Conservation (phyloP, 2,888 invertebrate species). For the Ophonus ardosiacus region DNA sequence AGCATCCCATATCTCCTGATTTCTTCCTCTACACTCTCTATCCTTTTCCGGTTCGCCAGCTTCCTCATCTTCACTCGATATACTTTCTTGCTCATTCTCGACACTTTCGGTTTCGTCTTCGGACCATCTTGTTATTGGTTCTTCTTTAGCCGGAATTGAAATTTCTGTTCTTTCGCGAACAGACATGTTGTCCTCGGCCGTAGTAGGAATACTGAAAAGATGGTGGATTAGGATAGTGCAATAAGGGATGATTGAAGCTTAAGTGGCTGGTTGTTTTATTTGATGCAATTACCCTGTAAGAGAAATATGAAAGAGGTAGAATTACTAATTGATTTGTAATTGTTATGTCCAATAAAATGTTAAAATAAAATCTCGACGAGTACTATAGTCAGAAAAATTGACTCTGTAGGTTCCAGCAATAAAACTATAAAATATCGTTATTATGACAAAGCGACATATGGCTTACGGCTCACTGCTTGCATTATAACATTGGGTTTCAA, state of each 20-base stretch:
- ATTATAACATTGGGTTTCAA: too few relatives aligned
- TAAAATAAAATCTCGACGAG: too few relatives aligned
- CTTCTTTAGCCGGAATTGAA: not conserved
- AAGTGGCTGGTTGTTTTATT: slow-evolving; percentile 31
- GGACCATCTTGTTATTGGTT: slow-evolving; percentile 73
- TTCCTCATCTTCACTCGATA: slow-evolving; percentile 53
- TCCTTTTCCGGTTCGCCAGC: slow-evolving; percentile 49
- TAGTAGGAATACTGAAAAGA: not conserved
- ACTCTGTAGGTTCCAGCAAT: too few relatives aligned
- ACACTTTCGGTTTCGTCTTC: slow-evolving; percentile 77
- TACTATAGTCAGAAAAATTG: too few relatives aligned
- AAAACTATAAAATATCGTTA: too few relatives aligned
- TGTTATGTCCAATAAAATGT: not conserved
- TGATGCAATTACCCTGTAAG: slow-evolving; percentile 18
- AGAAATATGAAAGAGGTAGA: not conserved
- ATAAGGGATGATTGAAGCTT: slow-evolving; percentile 18
- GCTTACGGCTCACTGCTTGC: too few relatives aligned
- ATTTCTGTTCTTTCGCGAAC: slow-evolving; percentile 70
- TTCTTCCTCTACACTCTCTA: slow-evolving; percentile 66
- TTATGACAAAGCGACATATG: too few relatives aligned
- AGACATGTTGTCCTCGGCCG: slow-evolving; percentile 23
- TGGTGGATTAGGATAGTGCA: slow-evolving; percentile 4
- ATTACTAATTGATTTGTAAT: slow-evolving; percentile 11
- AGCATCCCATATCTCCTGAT: slow-evolving; percentile 73
- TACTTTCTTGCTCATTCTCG: slow-evolving; percentile 30